Evolutionary conservation across 2,113 vertebrate genomes (phyloP).

Genomic region (Mobula hypostoma): DNA sequence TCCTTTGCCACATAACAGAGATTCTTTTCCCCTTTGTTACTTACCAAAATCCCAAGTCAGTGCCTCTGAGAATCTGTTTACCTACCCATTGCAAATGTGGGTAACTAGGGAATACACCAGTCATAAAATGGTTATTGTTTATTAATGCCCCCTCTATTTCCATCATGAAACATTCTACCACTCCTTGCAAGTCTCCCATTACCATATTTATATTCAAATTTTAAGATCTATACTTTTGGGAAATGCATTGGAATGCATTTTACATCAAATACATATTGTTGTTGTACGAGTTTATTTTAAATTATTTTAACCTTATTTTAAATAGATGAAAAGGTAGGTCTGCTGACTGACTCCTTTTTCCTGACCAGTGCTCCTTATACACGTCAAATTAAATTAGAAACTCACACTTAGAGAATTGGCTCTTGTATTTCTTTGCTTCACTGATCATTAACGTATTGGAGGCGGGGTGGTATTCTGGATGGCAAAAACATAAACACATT

Average conservation of each 20-base stretch:
- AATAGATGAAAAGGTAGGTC: neutral
- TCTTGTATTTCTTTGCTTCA: neutral
- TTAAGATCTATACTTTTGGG: no score
- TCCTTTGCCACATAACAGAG: no score
- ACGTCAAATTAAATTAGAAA: neutral
- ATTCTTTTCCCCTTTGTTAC: no score
- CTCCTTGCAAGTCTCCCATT: neutral
- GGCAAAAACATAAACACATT: neutral
- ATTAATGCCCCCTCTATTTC: neutral
- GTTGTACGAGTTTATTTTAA: no score
- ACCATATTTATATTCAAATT: no score
- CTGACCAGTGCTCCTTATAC: neutral
- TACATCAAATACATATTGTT: no score
- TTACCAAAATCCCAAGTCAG: no score
- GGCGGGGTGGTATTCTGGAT: neutral
- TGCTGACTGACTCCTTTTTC: neutral
- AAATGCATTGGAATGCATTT: no score
- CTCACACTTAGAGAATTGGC: neutral
- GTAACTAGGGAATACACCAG: no score
- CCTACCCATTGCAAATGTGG: no score
- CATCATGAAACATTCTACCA: neutral
- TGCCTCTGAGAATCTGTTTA: no score
- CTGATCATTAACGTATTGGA: neutral
- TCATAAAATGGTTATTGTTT: no score
- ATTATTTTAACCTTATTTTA: neutral